A percentile compares a stretch with the other conserved stretches of the same genome.
These are phyloP conservation scores for Lithophane leautieri DNA, from an alignment of 2,888 invertebrate species.

Conservation along the genomic window DNA sequence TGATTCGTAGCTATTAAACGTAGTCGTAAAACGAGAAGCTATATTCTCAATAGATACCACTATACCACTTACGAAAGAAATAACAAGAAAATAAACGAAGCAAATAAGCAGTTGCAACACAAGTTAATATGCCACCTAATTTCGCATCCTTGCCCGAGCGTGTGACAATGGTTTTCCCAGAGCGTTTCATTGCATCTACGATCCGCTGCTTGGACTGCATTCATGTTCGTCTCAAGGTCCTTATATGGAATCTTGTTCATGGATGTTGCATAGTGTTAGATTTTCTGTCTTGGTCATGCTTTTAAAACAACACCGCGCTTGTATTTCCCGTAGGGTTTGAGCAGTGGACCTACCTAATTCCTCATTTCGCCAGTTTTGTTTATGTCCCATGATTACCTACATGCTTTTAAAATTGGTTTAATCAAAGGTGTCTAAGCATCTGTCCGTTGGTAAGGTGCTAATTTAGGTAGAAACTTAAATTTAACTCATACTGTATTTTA, in stretches of 20 bases:
- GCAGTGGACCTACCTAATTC: no score
- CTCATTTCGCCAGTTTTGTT: no score
- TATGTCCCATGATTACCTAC: no score
- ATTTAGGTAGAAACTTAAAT: neutral
- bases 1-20: neutral
- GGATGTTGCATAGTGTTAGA: conserved; percentile 1
- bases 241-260: conserved; percentile 32
- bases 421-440: neutral
- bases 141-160: conserved; percentile 55
- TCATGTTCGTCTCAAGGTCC: conserved; percentile 53
- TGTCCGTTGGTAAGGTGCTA: neutral
- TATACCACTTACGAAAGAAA: conserved; percentile 11
- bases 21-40: neutral
- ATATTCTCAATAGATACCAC: conserved; percentile 1
- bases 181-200: conserved; percentile 42
- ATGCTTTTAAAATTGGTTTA: neutral
- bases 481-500: no score
- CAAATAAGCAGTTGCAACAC: conserved; percentile 43
- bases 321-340: no score
- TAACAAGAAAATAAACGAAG: conserved; percentile 29
- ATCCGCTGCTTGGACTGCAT: conserved; percentile 39
- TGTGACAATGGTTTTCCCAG: conserved; percentile 65
- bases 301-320: neutral
- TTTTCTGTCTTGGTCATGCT: neutral
- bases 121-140: conserved; percentile 49